phyloP scores from a whole-genome alignment of 2,797 vertebrate genomes.

The Enteromius unitaeniatus region DNA sequence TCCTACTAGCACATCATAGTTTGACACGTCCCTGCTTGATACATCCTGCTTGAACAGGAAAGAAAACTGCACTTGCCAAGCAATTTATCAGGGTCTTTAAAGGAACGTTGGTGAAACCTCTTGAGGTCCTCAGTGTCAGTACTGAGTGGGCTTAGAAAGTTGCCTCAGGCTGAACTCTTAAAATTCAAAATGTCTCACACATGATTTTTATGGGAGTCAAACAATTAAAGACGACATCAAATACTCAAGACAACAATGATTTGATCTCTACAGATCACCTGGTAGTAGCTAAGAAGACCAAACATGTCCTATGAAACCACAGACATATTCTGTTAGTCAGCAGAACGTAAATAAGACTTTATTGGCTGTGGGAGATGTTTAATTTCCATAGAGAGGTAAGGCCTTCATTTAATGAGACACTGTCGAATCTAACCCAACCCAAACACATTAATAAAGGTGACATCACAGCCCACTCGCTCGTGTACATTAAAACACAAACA shows the following conservation, averaged over 20 bases:
- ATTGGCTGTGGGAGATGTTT: constrained; percentile 58
- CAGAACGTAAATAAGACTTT: constrained; percentile 44
- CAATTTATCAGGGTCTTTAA: not conserved
- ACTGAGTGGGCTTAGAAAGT: not conserved
- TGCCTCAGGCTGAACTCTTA: constrained; percentile 4
- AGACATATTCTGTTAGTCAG: constrained; percentile 44
- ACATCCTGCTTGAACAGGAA: not conserved
- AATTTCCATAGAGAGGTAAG: constrained; percentile 57
- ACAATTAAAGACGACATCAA: not conserved
- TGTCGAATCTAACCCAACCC: not conserved
- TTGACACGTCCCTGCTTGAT: not conserved
- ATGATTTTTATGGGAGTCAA: constrained; percentile 10
- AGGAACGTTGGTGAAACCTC: not conserved
- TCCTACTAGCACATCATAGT: not conserved
- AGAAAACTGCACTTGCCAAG: constrained; percentile 8
- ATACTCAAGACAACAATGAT: not conserved
- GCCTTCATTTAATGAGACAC: constrained; percentile 44
- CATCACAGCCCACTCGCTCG: not conserved
- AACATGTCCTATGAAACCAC: constrained; percentile 19
- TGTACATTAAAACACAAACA: not conserved
- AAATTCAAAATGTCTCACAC: not conserved
- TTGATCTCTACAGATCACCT: constrained; percentile 7
- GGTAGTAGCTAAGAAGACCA: constrained; percentile 40
- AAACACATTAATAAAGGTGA: not conserved
- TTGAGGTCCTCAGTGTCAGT: not conserved